Conservation (phyloP, 2,888 invertebrate species). For the Cosmopolites sordidus region DNA sequence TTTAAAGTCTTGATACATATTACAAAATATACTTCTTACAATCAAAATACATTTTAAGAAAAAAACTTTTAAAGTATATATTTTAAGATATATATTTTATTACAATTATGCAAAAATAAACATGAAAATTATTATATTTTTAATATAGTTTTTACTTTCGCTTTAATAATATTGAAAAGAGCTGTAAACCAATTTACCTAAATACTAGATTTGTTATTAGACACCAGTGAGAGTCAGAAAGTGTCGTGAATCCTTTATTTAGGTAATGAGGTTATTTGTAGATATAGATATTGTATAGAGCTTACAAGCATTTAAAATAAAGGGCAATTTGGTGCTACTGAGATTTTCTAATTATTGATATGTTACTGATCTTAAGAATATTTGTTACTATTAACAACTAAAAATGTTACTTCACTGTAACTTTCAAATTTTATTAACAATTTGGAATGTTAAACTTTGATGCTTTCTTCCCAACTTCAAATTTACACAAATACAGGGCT, state of each 20-base stretch:
- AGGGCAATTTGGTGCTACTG: conserved; percentile 49
- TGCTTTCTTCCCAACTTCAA: conserved; percentile 41
- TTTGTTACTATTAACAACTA: conserved; percentile 21
- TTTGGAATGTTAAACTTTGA: conserved; percentile 45
- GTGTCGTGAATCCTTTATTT: neutral
- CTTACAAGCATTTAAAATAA: conserved; percentile 45
- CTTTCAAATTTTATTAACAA: conserved; percentile 34
- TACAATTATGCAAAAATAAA: neutral
- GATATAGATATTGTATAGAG: conserved; percentile 40
- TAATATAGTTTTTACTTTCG: neutral
- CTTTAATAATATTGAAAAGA: neutral
- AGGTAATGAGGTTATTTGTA: conserved; percentile 31
- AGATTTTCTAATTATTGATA: conserved; percentile 24
- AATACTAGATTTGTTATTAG: neutral
- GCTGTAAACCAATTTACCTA: neutral
- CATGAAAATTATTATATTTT: neutral
- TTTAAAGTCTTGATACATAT: too few relatives aligned
- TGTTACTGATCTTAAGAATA: conserved; percentile 19
- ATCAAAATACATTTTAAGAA: neutral
- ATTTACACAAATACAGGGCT: conserved; percentile 37
- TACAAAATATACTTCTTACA: neutral
- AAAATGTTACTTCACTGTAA: conserved; percentile 21
- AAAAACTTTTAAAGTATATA: neutral
- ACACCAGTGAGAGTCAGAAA: too few relatives aligned
- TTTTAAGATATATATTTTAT: neutral